Evolutionary conservation across 30 jellyfish, hydroid and myxozoan species (phyloP), one percentile per base, ranked within the genome.

Genomic region (Mastigias papua): DNA sequence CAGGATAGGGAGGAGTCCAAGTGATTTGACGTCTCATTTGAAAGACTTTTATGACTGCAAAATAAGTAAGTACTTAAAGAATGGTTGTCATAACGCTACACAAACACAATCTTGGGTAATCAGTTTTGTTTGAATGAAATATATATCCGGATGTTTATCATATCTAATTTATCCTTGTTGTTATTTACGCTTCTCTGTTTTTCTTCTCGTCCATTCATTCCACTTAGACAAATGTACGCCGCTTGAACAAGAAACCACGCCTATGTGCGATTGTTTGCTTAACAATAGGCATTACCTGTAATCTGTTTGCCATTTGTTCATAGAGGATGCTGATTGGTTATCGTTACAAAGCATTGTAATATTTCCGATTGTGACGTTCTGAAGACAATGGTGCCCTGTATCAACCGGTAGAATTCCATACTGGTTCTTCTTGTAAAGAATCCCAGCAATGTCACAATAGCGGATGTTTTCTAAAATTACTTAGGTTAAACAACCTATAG

Each of bases 291-390:
- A 63, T 63, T 63, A 23, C 42, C 74, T 22, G 74, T 22, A 19
- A 26, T 25, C 67, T 2, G 17, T 11, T 16, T 7, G 27, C 27
- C 74, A 35, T 22, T 63, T 63, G 74, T 63, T 63, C 74, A 10
- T 22, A 19, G 74, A 63, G 33, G 35, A 5, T 42, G 19, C 17
- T 63, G 46, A 77, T 77, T 77, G 79, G 88, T 35, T 58, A 33
- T 10, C 19, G 25, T 6, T 23, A 77, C 88, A 77, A 77, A 30
- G 69, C 62, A 33, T 77, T 58, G 67, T 77, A 17, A 25, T 30
- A 32, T 77, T 77, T 77, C 88, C 88, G 88, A 77, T 54, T 67
- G 67, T 57, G 77, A 57, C 34, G 42, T 63, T 30, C 88, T 34
- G 32, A 17, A 25, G 32, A 77, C 78, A 77, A 58, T 31, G 21